Evolutionary conservation across 2,888 invertebrate species (phyloP), one percentile per base, ranked within the genome.

Genomic region (Eurytoma californica): DNA sequence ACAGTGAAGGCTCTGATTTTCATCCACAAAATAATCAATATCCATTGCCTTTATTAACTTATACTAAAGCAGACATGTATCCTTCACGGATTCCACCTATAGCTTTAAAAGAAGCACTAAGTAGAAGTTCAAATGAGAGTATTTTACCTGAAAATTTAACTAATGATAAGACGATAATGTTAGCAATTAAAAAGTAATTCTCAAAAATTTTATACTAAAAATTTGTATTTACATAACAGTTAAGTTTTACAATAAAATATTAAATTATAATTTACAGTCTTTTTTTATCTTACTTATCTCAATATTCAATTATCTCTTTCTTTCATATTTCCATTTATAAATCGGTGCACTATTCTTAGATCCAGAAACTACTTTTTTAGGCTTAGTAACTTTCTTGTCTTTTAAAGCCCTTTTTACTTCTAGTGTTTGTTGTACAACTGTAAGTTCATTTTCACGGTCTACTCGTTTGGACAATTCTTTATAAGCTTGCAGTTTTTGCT

Each of bases 281-380:
- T 63, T 39, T 39, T 30, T 30, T 18, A 30, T n/a, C 39, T 39
- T 18, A 39, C 18, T 14, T 39, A 3, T 53, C 51, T n/a, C n/a
- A n/a, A n/a, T n/a, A n/a, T 72, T 51, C n/a, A 49, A 81, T 88
- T 91, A 96, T 91, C 94, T 94, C 88, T 97, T 97, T 83, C 97
- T 92, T 88, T 96, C 94, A 87, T 94, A 96, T 83, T 94, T 94
- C 92, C 97, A 97, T 84, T 93, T 91, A 88, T 95, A 97, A 4
- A 97, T 92, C 0, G 97, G 95, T 0, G 97, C 94, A 0, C 93
- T 88, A 16, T 92, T 90, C 83, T 94, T 94, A 0, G 94, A 94
- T 1, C 93, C 96, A 7, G 89, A 88, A 74, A 92, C 92, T 0
- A 96, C 85, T 83, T 92, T 91, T 86, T 93, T 94, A 0, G 96